phyloP scores from a whole-genome alignment of 2,888 invertebrate genomes.

The Polydrusus cervinus region DNA sequence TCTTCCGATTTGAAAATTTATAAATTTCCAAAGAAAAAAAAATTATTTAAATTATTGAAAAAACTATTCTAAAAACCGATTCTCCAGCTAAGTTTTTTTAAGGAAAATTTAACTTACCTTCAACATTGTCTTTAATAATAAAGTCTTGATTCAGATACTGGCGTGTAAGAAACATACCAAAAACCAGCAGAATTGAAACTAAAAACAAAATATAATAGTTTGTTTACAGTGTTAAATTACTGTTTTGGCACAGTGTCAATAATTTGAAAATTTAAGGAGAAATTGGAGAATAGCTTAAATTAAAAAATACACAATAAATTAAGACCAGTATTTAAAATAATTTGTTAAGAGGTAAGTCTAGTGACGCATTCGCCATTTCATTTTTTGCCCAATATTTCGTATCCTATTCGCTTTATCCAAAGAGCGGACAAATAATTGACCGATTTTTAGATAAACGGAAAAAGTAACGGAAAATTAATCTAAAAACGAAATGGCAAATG shows the following conservation, averaged over 20 bases:
- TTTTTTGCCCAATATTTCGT: too few species aligned
- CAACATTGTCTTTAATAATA: constrained; percentile 15
- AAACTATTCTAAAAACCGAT: neutral
- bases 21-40: neutral
- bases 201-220: neutral
- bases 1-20: too few species aligned
- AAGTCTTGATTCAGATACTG: constrained; percentile 16
- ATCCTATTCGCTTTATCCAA: too few species aligned
- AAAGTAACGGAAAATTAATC: too few species aligned
- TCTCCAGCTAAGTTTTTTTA: neutral
- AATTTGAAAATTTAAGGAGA: neutral
- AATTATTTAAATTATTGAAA: too few species aligned
- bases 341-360: too few species aligned
- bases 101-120: constrained; percentile 6
- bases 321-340: constrained; percentile 7
- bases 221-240: constrained; percentile 1
- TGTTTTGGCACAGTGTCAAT: constrained; percentile 20
- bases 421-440: too few species aligned
- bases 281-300: neutral
- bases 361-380: too few species aligned
- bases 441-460: too few species aligned
- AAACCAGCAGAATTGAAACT: constrained; percentile 2
- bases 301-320: neutral
- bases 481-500: too few species aligned
- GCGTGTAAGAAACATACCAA: constrained; percentile 19